Evolutionary conservation across 2,888 invertebrate genomes (phyloP), one percentile per base, ranked within the genome.

Genomic region (Hydriomena furcata): DNA sequence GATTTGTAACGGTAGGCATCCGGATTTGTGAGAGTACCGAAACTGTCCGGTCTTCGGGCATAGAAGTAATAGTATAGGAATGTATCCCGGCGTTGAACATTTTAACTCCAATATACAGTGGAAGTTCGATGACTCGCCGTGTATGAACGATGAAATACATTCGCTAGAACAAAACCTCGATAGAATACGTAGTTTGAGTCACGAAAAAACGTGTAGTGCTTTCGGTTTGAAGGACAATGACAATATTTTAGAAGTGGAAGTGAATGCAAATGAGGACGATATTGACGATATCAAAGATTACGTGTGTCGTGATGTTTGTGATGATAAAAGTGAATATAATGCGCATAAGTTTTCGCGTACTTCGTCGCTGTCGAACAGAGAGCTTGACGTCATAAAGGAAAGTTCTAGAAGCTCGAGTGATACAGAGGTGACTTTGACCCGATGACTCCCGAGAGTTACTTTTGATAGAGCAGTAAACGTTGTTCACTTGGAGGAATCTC

Each of bases 321-420:
- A 89, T 48, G 89, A 88, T 34, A 88, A 84, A 76, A 81, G 80
- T 81, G 89, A 89, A 56, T 86, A 80, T 57, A 77, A 82, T 71
- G 75, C 61, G 59, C 81, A 84, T 71, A 90, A 90, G 59, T 91
- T 88, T 76, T 91, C 90, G 32, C 81, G 89, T 60, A 81, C 79
- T 60, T 91, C 91, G 2, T 90, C 91, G 34, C 61, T 90, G 43
- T 90, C 91, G 38, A 90, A 90, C 63, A 82, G 91, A 63, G 91
- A 91, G 70, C 79, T 91, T 30, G 91, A 91, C 55, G 89, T 91
- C 31, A 91, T 91, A 36, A 91, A 89, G 72, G 91, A 91, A 66
- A 91, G 91, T 68, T 91, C 91, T 7, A 79, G 90, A 61, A 91
- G 91, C 66, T 91, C 91, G 7, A 91, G 91, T 82, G 91, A 91